Percentiles rank a stretch among this genome's conserved stretches.
phyloP scores from a whole-genome alignment of 2,888 invertebrate species.

The Sylvicola cinctus region DNA sequence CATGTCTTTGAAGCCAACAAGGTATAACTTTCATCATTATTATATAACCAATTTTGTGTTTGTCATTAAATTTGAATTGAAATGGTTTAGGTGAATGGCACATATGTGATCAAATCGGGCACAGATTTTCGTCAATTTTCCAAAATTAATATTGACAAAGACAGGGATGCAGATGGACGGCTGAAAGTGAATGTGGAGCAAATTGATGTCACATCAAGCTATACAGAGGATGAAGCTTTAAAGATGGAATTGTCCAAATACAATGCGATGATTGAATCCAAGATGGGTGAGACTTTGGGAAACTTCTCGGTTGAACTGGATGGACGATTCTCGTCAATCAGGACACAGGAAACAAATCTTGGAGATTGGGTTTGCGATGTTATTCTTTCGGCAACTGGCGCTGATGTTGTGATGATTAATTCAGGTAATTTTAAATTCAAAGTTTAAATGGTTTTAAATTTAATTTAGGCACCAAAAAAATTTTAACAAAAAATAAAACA shows the following conservation, averaged over 20 bases:
- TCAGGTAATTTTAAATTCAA: conserved; percentile 64
- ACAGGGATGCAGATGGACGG: conserved; percentile 25
- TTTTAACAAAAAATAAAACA: not conserved
- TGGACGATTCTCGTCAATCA: conserved; percentile 58
- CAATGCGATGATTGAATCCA: conserved; percentile 53
- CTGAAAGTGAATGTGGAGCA: conserved; percentile 43
- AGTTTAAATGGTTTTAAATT: not conserved
- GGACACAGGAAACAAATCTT: conserved; percentile 72
- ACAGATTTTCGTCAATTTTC: conserved; percentile 82
- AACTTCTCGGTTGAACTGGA: conserved; percentile 71
- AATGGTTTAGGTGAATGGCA: conserved; percentile 44
- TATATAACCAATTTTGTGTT: not conserved
- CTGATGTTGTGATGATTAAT: conserved; percentile 68
- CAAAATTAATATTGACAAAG: conserved; percentile 48
- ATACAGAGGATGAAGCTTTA: conserved; percentile 46
- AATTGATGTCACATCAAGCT: conserved; percentile 47
- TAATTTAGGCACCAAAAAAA: no score
- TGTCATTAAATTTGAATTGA: conserved; percentile 1
- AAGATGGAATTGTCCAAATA: conserved; percentile 53
- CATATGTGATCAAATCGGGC: conserved; percentile 70
- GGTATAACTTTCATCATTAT: conserved; percentile 6
- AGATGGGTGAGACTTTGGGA: conserved; percentile 68
- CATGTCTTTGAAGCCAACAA: conserved; percentile 61
- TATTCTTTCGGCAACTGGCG: conserved; percentile 63
- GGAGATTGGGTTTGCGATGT: conserved; percentile 73